Base-by-base conservation (phyloP, 2,888 invertebrate species). In the Drosophila falleni region DNA sequence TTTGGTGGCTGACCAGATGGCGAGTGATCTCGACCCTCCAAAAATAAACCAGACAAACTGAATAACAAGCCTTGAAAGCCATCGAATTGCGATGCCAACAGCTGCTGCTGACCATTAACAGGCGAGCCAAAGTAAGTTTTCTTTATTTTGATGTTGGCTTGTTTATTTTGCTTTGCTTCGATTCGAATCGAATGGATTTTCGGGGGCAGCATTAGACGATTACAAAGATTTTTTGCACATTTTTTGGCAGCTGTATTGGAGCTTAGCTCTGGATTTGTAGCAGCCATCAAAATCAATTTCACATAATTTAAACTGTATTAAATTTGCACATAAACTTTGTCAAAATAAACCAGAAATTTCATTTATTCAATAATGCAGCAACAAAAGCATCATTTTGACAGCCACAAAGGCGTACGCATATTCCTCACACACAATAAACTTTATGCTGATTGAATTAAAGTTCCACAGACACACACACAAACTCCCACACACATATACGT, bases 401-500 rank as follows among this genome's bases (percentile, higher is more conserved):
- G 56, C 67, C 75, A 67, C 73, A 74, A 79, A 69, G 71, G 59
- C 65, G 46, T 62, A 49, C 75, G 71, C 78, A 71, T 63, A 46
- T 62, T 33, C 16, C 58, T 65, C 74, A 81, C 83, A 81, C 85
- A 79, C 87, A 83, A 83, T 83, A 88, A 88, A 82, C 76, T 84
- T 84, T 85, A 71, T 78, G 83, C 68, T 87, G 80, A 84, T 84
- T 81, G 73, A 82, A 82, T 83, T 83, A 87, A 86, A 84, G 73
- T 78, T 66, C 37, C 51, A 49, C 58, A 51, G 56, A 46, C 58
- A 64, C 29, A 44, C 42, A 55, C 37, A 37, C 13, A 15, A 2
- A 15, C 15, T 9, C 19, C 11, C 19, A 11, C 42, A 19, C 42
- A 47, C 19, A 53, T 35, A 15, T 39, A 62, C 19, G 37, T 58